Conservation (phyloP, 2,797 vertebrate species). For the Gila robusta region DNA sequence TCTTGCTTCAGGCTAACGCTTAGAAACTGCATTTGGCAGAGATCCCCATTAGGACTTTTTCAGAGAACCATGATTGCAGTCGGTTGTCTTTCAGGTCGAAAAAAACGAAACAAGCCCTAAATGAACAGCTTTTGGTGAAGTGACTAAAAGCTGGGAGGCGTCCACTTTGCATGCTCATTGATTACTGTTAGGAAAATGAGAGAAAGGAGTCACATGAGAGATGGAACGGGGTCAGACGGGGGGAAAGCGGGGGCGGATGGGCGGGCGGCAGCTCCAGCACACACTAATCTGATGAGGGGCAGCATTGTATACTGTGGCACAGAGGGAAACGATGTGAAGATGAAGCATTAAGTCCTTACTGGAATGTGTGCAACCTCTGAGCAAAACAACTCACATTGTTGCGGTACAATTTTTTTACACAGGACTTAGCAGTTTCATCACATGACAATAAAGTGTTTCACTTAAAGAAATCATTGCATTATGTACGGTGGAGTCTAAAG, state of each 20-base stretch:
- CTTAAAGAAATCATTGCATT: neutral
- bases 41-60: slow-evolving; percentile 7
- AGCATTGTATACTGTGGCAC: neutral
- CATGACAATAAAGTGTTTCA: neutral
- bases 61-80: slow-evolving; percentile 19
- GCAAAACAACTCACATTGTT: slow-evolving; percentile 23
- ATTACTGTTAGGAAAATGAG: slow-evolving; percentile 37
- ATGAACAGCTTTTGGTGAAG: slow-evolving; percentile 26
- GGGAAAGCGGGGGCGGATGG: slow-evolving; percentile 3
- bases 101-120: neutral
- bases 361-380: slow-evolving; percentile 32
- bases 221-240: slow-evolving; percentile 45
- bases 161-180: slow-evolving; percentile 33
- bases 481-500: neutral
- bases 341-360: neutral
- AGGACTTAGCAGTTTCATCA: neutral
- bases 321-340: neutral
- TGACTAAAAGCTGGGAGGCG: slow-evolving; percentile 1
- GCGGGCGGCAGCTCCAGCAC: slow-evolving; percentile 10
- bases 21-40: neutral
- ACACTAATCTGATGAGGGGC: slow-evolving; percentile 49
- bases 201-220: slow-evolving; percentile 52
- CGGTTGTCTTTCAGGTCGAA: slow-evolving; percentile 10
- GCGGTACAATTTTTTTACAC: too few relatives aligned
- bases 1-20: neutral